phyloP scores from a whole-genome alignment of 2,113 vertebrate species.

The Lichenostomus cassidix region DNA sequence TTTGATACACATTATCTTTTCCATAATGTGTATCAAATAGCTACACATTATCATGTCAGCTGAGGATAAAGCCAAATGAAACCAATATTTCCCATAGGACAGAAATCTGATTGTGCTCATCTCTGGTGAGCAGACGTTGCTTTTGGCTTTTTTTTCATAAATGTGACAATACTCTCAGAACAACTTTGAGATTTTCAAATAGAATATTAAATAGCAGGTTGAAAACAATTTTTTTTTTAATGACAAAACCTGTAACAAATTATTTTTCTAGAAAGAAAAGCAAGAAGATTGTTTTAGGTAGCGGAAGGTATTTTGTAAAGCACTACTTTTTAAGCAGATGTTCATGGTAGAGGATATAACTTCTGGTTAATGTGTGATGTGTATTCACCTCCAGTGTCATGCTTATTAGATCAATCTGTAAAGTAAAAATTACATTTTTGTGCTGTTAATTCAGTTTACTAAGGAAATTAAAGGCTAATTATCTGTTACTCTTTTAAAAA shows the following conservation, averaged over 20 bases:
- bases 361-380: not conserved
- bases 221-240: not conserved
- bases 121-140: not conserved
- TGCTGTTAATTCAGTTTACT: not conserved
- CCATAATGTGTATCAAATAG: not conserved
- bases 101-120: not conserved
- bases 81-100: not conserved
- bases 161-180: not conserved
- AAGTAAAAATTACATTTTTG: constrained; percentile 17
- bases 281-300: not conserved
- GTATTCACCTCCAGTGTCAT: not conserved
- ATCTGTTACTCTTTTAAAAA: not conserved
- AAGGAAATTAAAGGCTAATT: constrained; percentile 18
- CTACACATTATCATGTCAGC: not conserved
- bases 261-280: not conserved
- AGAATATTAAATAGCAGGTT: not conserved
- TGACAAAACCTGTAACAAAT: not conserved
- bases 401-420: constrained; percentile 6
- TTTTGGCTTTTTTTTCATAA: not conserved
- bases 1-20: no score
- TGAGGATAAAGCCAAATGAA: not conserved
- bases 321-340: not conserved
- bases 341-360: not conserved
- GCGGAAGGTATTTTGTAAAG: not conserved
- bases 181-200: not conserved